Conservation (phyloP, 2,113 vertebrate genomes). For the Hyaena hyaena region DNA sequence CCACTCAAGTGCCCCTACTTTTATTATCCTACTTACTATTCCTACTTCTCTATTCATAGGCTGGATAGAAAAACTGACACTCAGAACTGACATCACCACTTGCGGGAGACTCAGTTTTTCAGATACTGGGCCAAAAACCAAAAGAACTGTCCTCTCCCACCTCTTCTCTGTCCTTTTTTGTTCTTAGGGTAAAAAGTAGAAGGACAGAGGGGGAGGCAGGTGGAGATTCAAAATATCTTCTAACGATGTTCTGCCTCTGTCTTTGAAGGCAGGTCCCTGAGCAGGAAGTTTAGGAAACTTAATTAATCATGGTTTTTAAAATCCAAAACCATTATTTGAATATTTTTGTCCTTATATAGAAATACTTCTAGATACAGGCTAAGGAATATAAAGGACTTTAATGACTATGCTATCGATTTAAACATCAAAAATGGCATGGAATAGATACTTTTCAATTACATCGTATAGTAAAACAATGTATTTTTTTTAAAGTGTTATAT, state of each 20-base stretch:
- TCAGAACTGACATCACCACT: neutral
- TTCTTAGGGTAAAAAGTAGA: neutral
- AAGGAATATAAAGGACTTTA: neutral
- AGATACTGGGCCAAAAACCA: neutral
- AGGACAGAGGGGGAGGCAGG: neutral
- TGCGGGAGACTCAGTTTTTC: neutral
- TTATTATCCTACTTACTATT: neutral
- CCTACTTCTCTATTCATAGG: neutral
- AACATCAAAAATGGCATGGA: neutral
- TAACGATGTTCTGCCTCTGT: neutral
- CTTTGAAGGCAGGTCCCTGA: neutral
- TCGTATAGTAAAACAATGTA: neutral
- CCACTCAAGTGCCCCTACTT: too few species aligned
- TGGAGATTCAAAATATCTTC: neutral
- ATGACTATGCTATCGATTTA: neutral
- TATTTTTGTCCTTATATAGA: neutral
- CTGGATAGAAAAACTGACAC: neutral
- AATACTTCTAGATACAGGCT: neutral
- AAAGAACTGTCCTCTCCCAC: neutral
- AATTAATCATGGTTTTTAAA: neutral
- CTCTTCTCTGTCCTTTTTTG: neutral
- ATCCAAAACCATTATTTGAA: neutral
- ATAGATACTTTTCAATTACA: neutral
- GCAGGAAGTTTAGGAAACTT: neutral
- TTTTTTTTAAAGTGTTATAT: neutral